A percentile compares a stretch with the other conserved stretches of the same genome.
These are phyloP conservation scores for Benitochromis conjunctus DNA, from an alignment of 2,113 vertebrate species.

Conservation along the genomic window DNA sequence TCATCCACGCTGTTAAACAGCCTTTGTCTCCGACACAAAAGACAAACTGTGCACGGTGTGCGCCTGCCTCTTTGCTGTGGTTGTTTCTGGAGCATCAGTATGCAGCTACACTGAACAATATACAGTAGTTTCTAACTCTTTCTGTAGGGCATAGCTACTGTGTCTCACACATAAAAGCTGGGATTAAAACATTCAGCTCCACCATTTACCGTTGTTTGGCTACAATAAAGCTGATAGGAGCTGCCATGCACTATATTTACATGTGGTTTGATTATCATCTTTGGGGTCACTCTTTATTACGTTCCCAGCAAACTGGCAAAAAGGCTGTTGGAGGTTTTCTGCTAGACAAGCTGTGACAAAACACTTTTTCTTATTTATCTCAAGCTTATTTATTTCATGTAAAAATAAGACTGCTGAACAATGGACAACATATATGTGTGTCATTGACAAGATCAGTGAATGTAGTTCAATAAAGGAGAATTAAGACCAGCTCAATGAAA, in stretches of 20 bases:
- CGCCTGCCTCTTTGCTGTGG: not conserved
- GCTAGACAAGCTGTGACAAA: not conserved
- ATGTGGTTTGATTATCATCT: not conserved
- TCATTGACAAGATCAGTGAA: not conserved
- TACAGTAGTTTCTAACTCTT: not conserved
- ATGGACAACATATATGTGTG: not conserved
- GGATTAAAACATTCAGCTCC: not conserved
- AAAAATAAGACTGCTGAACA: not conserved
- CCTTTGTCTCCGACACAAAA: slow-evolving; percentile 45
- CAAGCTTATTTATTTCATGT: not conserved
- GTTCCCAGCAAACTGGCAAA: not conserved
- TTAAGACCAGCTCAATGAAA: not conserved
- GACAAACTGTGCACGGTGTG: not conserved
- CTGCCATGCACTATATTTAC: not conserved
- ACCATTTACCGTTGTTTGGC: not conserved
- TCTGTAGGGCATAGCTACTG: not conserved
- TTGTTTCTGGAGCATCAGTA: slow-evolving; percentile 5
- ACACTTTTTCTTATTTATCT: not conserved
- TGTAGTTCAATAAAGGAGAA: not conserved
- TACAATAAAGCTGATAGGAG: not conserved
- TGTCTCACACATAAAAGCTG: not conserved
- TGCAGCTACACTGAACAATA: not conserved
- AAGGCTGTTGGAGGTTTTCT: not conserved
- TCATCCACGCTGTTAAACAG: not conserved
- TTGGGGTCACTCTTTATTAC: not conserved